Base-by-base conservation (phyloP, 2,888 invertebrate species). In the Agapostemon virescens region DNA sequence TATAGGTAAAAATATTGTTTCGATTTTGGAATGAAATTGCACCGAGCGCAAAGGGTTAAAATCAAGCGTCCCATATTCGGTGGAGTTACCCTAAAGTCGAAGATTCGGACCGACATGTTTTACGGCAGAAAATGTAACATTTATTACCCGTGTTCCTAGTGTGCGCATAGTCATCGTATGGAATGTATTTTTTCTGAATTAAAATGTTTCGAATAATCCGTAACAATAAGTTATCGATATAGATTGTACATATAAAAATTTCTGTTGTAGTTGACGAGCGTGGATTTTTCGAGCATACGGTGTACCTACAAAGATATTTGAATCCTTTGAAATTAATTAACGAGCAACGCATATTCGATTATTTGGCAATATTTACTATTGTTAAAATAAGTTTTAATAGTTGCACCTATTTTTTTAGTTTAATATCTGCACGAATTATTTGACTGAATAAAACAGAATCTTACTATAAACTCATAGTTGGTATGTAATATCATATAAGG, bases 321-420 rank as follows among this genome's bases (percentile, higher is more conserved):
- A 45, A 45, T 45, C 20, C 20, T 45, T 45, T 0, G 7, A 17
- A 45, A 20, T 45, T 45, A 45, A 20, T 45, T 45, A 20, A 45
- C 7, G 9, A 45, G 20, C 45, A 45, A 45, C 20, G 9, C 20
- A 20, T 20, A 45, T 45, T 45, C 20, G 20, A 20, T 20, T 45
- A 20, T 45, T 20, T 45, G 42, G 30, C 17, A 2, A 55, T 52
- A 23, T 64, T 40, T 69, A 68, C 45, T 33, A n/a, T 30, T 42
- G 70, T 79, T 63, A 45, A 58, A 23, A 52, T 78, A 55, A 64
- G 61, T 68, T 64, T 72, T 77, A 52, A 45, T 45, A 52, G n/a
- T n/a, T n/a, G n/a, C 17, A 42, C 20, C 49, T n/a, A n/a, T n/a
- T n/a, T n/a, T n/a, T n/a, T n/a, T n/a, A n/a, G n/a, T n/a, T n/a